These are phyloP conservation scores for Luperina nickerlii DNA, from an alignment of 2,888 invertebrate species.

Conservation along the genomic window DNA sequence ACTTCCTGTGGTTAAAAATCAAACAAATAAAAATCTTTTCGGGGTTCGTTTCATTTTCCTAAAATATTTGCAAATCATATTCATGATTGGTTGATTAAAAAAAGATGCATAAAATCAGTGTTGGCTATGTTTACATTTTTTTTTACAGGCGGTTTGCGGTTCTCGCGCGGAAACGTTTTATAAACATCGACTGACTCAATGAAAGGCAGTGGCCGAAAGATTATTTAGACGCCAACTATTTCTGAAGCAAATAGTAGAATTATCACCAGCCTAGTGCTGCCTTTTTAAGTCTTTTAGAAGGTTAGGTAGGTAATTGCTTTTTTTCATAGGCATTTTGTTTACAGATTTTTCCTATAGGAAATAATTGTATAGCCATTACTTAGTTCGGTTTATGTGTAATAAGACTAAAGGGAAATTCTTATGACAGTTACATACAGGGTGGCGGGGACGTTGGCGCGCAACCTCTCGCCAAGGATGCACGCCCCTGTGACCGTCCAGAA, in stretches of 20 bases:
- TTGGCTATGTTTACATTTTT: slow-evolving; percentile 31
- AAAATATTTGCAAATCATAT: slow-evolving; percentile 1
- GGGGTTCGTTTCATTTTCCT: neutral
- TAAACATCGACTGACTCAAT: slow-evolving; percentile 43
- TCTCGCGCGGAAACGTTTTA: slow-evolving; percentile 32
- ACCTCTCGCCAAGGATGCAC: too few relatives aligned
- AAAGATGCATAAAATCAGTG: slow-evolving; percentile 7
- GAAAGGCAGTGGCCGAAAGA: neutral
- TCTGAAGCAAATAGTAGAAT: neutral
- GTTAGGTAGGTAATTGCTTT: neutral
- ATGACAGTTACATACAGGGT: neutral
- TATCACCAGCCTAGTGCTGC: neutral
- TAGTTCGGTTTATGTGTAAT: neutral
- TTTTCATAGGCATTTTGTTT: neutral
- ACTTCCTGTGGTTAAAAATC: slow-evolving; percentile 4
- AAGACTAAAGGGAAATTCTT: neutral
- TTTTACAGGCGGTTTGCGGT: slow-evolving; percentile 22
- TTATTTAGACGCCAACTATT: neutral
- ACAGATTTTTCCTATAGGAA: too few relatives aligned
- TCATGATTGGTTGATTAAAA: slow-evolving; percentile 2
- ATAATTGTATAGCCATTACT: neutral
- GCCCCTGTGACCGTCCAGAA: too few relatives aligned
- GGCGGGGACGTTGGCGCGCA: too few relatives aligned
- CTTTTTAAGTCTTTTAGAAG: neutral
- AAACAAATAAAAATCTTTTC: neutral